These are phyloP conservation scores for Tyrophagus putrescentiae DNA, from an alignment of 1,140 invertebrate genomes.

Conservation along the genomic window DNA sequence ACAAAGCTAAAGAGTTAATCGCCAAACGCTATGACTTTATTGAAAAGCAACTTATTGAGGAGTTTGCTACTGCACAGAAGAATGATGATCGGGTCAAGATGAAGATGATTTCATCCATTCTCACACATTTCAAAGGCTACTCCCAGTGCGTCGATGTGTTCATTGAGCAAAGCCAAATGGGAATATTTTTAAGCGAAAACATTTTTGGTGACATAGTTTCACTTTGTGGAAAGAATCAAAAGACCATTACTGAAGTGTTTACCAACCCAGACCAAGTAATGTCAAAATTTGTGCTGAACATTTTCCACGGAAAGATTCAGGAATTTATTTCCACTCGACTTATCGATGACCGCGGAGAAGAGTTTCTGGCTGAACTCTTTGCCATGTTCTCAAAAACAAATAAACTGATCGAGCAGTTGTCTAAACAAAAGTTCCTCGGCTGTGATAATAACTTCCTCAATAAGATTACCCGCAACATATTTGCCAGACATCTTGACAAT, in stretches of 20 bases:
- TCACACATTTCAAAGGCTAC: slow-evolving; percentile 92
- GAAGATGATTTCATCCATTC: slow-evolving; percentile 77
- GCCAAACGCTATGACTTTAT: slow-evolving; percentile 87
- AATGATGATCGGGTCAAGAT: slow-evolving; percentile 68
- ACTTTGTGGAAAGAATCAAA: slow-evolving; percentile 72
- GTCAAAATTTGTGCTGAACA: slow-evolving; percentile 91
- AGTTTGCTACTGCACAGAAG: slow-evolving; percentile 72
- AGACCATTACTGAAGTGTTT: slow-evolving; percentile 80
- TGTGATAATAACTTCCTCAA: slow-evolving; percentile 60
- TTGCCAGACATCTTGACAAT: slow-evolving; percentile 57
- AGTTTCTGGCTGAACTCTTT: slow-evolving; percentile 71
- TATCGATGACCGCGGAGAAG: slow-evolving; percentile 59
- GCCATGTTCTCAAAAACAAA: slow-evolving; percentile 61
- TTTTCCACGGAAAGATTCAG: slow-evolving; percentile 80
- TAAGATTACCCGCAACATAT: slow-evolving; percentile 67
- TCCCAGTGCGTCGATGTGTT: slow-evolving; percentile 89
- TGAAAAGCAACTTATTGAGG: slow-evolving; percentile 78
- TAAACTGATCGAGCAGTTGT: slow-evolving; percentile 54
- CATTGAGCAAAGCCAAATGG: slow-evolving; percentile 87
- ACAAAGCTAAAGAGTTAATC: slow-evolving; percentile 74
- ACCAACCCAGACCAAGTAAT: slow-evolving; percentile 93
- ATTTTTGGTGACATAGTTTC: slow-evolving; percentile 80
- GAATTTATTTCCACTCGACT: slow-evolving; percentile 65
- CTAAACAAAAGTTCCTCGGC: slow-evolving; percentile 53
- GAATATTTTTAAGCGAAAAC: slow-evolving; percentile 58